phyloP scores from a whole-genome alignment of 2,888 invertebrate species.

The Cheilosia scutellata region DNA sequence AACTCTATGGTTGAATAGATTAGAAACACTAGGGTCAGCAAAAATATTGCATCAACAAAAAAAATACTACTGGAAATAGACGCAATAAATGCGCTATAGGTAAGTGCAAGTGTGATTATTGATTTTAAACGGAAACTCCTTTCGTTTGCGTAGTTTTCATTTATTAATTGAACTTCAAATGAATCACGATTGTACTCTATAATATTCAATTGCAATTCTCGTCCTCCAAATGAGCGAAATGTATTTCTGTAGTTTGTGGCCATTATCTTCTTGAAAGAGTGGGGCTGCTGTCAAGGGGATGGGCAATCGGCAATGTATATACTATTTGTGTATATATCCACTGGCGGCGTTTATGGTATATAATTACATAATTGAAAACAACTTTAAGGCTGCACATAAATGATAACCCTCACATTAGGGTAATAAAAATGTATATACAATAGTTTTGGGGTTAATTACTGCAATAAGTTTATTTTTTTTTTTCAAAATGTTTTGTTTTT shows the following conservation, averaged over 20 bases:
- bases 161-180: constrained; percentile 61
- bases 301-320: constrained; percentile 1
- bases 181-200: constrained; percentile 66
- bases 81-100: constrained; percentile 42
- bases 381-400: constrained; percentile 43
- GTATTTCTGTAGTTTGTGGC: constrained; percentile 34
- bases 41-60: constrained; percentile 59
- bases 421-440: constrained; percentile 22
- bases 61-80: constrained; percentile 48
- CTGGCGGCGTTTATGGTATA: not conserved
- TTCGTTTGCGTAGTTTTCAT: constrained; percentile 56
- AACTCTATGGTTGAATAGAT: constrained; percentile 77
- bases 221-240: constrained; percentile 67
- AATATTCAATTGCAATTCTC: constrained; percentile 58
- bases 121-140: constrained; percentile 58
- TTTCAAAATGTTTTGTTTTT: constrained; percentile 32
- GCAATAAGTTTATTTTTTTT: constrained; percentile 42
- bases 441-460: not conserved
- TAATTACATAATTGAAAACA: constrained; percentile 66
- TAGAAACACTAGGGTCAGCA: constrained; percentile 70
- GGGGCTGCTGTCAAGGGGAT: not conserved
- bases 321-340: constrained; percentile 16
- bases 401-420: constrained; percentile 16
- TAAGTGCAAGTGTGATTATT: constrained; percentile 29
- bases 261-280: constrained; percentile 2